Evolutionary conservation across 2,888 invertebrate species (phyloP).

Genomic region (Sinohyriopsis cumingii): DNA sequence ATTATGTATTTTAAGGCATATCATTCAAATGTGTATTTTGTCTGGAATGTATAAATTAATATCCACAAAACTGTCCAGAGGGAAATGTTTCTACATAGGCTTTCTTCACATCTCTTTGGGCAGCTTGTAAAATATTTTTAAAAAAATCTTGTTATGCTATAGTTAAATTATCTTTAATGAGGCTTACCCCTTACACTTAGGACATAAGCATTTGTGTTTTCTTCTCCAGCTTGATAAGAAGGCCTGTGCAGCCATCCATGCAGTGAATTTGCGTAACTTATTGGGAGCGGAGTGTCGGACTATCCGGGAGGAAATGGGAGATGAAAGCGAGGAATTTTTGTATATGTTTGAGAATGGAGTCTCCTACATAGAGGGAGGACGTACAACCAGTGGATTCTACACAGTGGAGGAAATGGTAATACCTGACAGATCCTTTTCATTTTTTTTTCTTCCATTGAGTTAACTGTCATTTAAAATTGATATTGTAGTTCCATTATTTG

Average conservation of each 20-base stretch:
- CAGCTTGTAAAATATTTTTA: too few relatives aligned
- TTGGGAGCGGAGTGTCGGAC: slow-evolving; percentile 95
- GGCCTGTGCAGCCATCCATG: slow-evolving; percentile 98
- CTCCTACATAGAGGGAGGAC: slow-evolving; percentile 97
- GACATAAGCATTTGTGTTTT: too few relatives aligned
- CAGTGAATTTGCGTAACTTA: slow-evolving; percentile 96
- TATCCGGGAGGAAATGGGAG: slow-evolving; percentile 95
- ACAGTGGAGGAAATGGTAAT: slow-evolving; percentile 87
- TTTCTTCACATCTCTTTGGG: too few relatives aligned
- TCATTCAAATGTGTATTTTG: too few relatives aligned
- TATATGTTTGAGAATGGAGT: slow-evolving; percentile 91
- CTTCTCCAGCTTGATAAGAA: slow-evolving; percentile 85
- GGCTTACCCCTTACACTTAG: too few relatives aligned
- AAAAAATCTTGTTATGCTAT: too few relatives aligned
- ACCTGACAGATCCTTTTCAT: slow-evolving; percentile 2
- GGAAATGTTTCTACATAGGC: too few relatives aligned
- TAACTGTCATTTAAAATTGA: not conserved
- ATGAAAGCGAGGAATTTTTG: slow-evolving; percentile 96
- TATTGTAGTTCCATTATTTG: not conserved
- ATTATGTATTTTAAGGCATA: too few relatives aligned
- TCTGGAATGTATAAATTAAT: too few relatives aligned
- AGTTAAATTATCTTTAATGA: too few relatives aligned
- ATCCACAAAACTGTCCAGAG: too few relatives aligned
- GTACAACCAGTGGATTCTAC: slow-evolving; percentile 97
- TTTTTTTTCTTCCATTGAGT: not conserved